Base-by-base conservation (phyloP, 2,797 vertebrate genomes). In the Anas acuta region DNA sequence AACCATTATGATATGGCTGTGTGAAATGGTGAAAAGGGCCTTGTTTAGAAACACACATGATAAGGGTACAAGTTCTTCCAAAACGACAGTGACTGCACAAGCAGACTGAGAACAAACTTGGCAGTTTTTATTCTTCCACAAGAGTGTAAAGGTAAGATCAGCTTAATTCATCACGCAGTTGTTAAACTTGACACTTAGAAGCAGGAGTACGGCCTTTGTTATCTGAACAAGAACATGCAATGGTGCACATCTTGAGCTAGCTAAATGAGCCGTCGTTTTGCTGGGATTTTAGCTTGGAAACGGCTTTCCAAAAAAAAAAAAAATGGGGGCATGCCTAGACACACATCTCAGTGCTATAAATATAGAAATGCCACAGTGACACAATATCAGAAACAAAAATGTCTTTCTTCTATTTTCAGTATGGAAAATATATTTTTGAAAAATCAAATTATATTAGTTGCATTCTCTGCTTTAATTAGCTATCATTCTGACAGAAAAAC, bases 361-460 rank as follows among this genome's bases (percentile, higher is more conserved):
- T 90, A 88, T 75, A 87, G 66, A 95, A 86, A 75, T 84, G 23
- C 47, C 11, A 5, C 54, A 91, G 58, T 66, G 32, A 75, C 57
- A 78, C n/a, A 89, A 64, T 53, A 69, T n/a, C 69, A 62, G 23
- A 92, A 84, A 28, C 35, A 72, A 41, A 56, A 72, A 15, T n/a
- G 15, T 71, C 75, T 78, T 17, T 49, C 86, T 60, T 75, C 87
- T 95, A 95, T 95, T 93, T 95, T 62, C 85, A 92, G 83, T 69
- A 92, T 39, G 75, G 89, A 95, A 94, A 91, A 92, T 12, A 30
- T 4, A 51, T 39, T 91, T 91, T 69, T 62, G 19, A 69, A 74
- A 87, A 81, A 62, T 17, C n/a, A n/a, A 47, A 18, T 32, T 39
- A 13, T 57, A 22, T 30, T 75, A 47, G 41, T 32, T 88, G 13